These are phyloP conservation scores for Drosophila putrida DNA, from an alignment of 2,888 invertebrate species.

Conservation along the genomic window DNA sequence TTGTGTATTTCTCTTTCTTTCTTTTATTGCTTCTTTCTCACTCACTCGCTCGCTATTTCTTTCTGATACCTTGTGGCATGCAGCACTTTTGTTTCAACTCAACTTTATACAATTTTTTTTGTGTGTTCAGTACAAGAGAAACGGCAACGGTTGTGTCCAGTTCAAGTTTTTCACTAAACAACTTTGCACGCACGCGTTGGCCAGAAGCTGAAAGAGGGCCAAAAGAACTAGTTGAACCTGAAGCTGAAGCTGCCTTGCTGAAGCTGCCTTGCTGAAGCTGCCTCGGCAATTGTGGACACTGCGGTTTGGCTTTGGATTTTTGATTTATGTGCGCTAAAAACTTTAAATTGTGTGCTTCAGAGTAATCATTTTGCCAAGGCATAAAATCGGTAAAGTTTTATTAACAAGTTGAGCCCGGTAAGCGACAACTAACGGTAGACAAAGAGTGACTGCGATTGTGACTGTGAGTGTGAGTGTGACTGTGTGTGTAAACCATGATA, in stretches of 20 bases:
- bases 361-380: constrained; percentile 52
- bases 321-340: constrained; percentile 73
- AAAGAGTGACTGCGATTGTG: not conserved
- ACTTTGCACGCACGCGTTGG: constrained; percentile 77
- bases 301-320: constrained; percentile 61
- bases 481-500: constrained; percentile 21
- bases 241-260: no score
- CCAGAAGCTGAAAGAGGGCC: constrained; percentile 11
- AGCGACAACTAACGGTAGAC: constrained; percentile 32
- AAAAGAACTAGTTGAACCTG: constrained; percentile 17
- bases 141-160: constrained; percentile 69
- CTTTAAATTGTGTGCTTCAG: constrained; percentile 70
- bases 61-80: constrained; percentile 26
- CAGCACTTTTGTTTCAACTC: constrained; percentile 50
- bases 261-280: no score
- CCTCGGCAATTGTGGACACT: constrained; percentile 38
- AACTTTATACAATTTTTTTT: constrained; percentile 29
- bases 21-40: not conserved
- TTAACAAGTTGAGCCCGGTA: constrained; percentile 68
- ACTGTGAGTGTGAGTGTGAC: not conserved
- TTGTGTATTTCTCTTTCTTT: constrained; percentile 15
- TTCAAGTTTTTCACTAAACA: constrained; percentile 78
- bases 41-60: constrained; percentile 19
- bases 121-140: constrained; percentile 22
- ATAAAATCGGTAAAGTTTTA: constrained; percentile 75